phyloP scores from a whole-genome alignment of 1,140 invertebrate genomes.

The Lucilia cuprina region DNA sequence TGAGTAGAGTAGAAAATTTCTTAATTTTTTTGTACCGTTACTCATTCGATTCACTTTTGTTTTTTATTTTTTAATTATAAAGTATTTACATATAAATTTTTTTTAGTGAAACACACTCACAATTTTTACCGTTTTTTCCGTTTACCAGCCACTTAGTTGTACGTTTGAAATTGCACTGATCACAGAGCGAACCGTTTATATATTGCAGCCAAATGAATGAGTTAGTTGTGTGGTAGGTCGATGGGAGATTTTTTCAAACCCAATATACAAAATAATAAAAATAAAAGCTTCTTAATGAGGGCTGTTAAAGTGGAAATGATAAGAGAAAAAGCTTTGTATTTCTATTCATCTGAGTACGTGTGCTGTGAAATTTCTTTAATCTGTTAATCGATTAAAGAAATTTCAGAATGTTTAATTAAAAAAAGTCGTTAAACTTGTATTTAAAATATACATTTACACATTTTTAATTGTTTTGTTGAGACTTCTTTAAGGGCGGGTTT shows the following conservation, averaged over 20 bases:
- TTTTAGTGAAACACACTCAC: not conserved
- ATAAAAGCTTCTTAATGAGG: not conserved
- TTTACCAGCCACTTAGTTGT: not conserved
- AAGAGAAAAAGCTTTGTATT: conserved; percentile 7
- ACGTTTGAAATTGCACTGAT: conserved; percentile 14
- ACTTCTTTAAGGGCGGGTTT: too few relatives aligned
- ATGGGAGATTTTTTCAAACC: not conserved
- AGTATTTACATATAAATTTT: not conserved
- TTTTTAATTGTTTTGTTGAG: too few relatives aligned
- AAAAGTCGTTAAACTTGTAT: too few relatives aligned
- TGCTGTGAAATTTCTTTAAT: too few relatives aligned
- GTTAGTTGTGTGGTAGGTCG: not conserved
- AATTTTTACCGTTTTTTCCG: not conserved
- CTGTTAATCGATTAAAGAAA: too few relatives aligned
- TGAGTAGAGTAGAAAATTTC: not conserved
- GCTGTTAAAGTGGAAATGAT: not conserved
- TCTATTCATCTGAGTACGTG: not conserved
- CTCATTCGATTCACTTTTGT: not conserved
- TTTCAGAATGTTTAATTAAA: too few relatives aligned
- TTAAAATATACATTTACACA: too few relatives aligned
- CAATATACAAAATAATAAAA: not conserved
- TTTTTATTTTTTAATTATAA: not conserved
- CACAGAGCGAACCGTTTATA: not conserved
- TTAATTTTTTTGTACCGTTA: not conserved
- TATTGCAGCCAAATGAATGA: not conserved